Conservation (phyloP, 2,797 vertebrate species). For the Cynodonichthys magdalenae region DNA sequence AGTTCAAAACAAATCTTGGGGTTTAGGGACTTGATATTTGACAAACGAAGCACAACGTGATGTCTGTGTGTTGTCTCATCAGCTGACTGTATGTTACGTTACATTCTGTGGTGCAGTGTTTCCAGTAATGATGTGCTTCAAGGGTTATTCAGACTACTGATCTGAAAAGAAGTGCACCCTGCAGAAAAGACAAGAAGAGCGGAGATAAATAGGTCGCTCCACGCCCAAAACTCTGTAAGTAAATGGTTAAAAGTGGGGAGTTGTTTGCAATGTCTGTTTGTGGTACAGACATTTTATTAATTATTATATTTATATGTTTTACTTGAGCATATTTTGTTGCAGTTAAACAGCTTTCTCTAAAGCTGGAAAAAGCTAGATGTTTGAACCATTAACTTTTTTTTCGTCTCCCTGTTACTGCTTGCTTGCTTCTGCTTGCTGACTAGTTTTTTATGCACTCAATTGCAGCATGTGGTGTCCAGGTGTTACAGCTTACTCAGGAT, state of each 20-base stretch:
- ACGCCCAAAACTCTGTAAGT: background rate
- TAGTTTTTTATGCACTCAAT: slow-evolving; percentile 4
- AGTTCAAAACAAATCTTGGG: background rate
- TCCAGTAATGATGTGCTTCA: slow-evolving; percentile 5
- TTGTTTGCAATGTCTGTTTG: slow-evolving; percentile 1
- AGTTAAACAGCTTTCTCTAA: background rate
- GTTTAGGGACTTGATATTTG: background rate
- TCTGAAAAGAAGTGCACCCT: slow-evolving; percentile 4
- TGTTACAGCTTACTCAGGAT: slow-evolving; percentile 11
- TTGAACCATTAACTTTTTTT: background rate
- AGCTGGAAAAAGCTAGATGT: slow-evolving; percentile 2
- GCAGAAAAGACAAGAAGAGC: slow-evolving; percentile 1
- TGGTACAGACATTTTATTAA: slow-evolving; percentile 3
- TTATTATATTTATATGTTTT: slow-evolving; percentile 2
- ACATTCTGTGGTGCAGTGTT: background rate
- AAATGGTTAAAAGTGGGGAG: background rate
- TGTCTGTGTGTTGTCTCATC: background rate
- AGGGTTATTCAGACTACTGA: slow-evolving; percentile 7
- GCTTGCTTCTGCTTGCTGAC: slow-evolving; percentile 2
- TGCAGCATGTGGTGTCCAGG: slow-evolving; percentile 10
- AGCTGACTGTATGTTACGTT: background rate
- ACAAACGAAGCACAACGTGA: background rate
- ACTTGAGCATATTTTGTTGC: background rate
- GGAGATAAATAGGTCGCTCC: background rate
- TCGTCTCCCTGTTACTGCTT: background rate